A percentile compares a stretch with the other conserved stretches of the same genome.
Evolutionary conservation across 2,888 invertebrate genomes (phyloP).

Genomic region (Metallyticus violacea): DNA sequence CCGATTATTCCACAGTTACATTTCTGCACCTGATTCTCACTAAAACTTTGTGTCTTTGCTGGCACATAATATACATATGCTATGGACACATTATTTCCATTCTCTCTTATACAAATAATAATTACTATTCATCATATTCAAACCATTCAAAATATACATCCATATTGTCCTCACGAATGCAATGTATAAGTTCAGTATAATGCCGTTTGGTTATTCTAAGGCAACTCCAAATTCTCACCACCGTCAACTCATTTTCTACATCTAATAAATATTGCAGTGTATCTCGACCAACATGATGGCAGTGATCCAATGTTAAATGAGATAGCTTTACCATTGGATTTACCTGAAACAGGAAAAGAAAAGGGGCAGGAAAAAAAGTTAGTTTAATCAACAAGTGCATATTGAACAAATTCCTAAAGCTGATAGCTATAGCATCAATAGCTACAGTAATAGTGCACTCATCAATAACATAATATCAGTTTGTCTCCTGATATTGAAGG

Average conservation of each 20-base stretch:
- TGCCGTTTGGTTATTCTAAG: constrained; percentile 36
- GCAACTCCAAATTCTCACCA: constrained; percentile 43
- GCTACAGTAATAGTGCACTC: no score
- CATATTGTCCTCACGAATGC: constrained; percentile 39
- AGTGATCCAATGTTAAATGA: constrained; percentile 41
- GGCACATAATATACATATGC: no score
- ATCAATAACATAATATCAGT: no score
- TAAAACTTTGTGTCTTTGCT: no score
- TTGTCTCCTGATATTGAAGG: no score
- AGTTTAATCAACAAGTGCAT: not conserved
- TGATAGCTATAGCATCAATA: no score
- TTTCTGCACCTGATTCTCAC: no score
- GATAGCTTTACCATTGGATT: constrained; percentile 41
- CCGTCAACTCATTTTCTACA: constrained; percentile 39
- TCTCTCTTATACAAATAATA: no score
- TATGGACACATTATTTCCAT: no score
- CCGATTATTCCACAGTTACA: no score
- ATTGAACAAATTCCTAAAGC: not conserved
- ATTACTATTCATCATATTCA: constrained; percentile 23
- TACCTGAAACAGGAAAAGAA: constrained; percentile 35
- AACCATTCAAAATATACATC: constrained; percentile 41
- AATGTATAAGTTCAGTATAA: constrained; percentile 32
- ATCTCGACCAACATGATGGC: constrained; percentile 37
- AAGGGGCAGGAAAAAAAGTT: no score
- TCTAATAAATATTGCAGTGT: constrained; percentile 38